Base-by-base conservation (phyloP, 2,113 vertebrate species). In the Lepus europaeus region DNA sequence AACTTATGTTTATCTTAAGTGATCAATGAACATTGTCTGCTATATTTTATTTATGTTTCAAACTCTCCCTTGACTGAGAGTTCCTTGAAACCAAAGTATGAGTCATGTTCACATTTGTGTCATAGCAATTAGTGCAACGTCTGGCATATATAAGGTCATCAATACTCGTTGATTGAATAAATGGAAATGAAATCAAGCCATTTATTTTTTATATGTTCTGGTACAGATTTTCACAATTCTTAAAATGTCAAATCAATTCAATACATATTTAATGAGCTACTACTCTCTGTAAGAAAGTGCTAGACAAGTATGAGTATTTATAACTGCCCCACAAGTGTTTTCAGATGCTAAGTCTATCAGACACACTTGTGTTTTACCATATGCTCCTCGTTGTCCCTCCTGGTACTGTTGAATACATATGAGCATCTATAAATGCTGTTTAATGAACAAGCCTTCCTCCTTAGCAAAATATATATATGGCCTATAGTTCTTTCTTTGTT, bases 1-100 rank as follows among this genome's bases (percentile, higher is more conserved):
- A 92, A 68, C 17, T 84, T 88, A 77, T 3, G 16, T 89, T 96
- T 88, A 61, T 90, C 63, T 90, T 91, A 88, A 87, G 13, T 69
- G 45, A 78, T 16, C n/a, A 86, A 49, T 81, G 29, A 96, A 68
- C 76, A 53, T 79, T 23, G 23, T 85, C 22, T 77, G n/a, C 51
- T 88, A 3, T 56, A 31, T 90, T 90, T 82, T 82, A 63, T 69
- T 88, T 68, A 73, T 82, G 1, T 56, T 93, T 88, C 63, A 56
- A 72, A 31, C 23, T 70, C 14, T 90, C 45, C 13, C 13, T 91
- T 95, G 63, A 76, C 10, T 90, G 64, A 66, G 13, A 78, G 19
- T 92, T 72, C 20, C 36, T 85, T 63, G 63, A 69, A 68, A 81
- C 1, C 9, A 66, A 56, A 72, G 5, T 72, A 59, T 49, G 23